These are phyloP conservation scores for Leuctra nigra DNA, from an alignment of 2,888 invertebrate species.

Conservation along the genomic window DNA sequence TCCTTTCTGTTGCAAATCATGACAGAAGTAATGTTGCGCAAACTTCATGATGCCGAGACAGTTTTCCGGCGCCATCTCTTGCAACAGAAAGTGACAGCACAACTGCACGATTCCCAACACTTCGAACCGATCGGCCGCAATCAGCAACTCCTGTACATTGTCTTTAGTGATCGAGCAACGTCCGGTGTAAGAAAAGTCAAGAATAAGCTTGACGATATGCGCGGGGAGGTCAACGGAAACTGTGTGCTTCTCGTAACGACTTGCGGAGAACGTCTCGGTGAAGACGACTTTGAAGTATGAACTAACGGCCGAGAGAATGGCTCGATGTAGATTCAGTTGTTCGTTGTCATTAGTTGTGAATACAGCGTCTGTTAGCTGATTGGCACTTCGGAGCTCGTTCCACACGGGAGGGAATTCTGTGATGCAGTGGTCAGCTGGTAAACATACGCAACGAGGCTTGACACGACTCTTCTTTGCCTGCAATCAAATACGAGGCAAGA, in stretches of 20 bases:
- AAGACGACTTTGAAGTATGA: conserved; percentile 68
- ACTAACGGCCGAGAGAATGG: conserved; percentile 63
- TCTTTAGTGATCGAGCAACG: conserved; percentile 54
- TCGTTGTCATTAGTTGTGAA: conserved; percentile 56
- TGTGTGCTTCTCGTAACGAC: neutral
- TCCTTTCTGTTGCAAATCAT: conserved; percentile 55
- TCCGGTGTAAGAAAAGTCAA: conserved; percentile 71
- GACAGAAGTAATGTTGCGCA: conserved; percentile 62
- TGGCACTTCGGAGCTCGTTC: conserved; percentile 50
- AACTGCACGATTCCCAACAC: conserved; percentile 63
- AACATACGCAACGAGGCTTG: conserved; percentile 58
- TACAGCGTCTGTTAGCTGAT: conserved; percentile 55
- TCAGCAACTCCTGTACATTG: conserved; percentile 62
- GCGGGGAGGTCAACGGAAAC: conserved; percentile 42
- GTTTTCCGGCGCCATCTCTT: conserved; percentile 57
- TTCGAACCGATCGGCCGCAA: conserved; percentile 65
- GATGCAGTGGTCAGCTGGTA: conserved; percentile 51
- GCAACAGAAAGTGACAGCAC: conserved; percentile 59
- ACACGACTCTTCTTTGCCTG: too few species aligned
- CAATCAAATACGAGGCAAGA: too few species aligned
- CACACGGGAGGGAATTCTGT: conserved; percentile 60
- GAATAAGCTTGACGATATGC: conserved; percentile 53
- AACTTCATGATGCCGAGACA: conserved; percentile 66
- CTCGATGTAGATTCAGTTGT: conserved; percentile 58
- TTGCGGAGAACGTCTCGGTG: conserved; percentile 51